Base-by-base conservation (phyloP, 2,113 vertebrate genomes). In the Nipponia nippon region DNA sequence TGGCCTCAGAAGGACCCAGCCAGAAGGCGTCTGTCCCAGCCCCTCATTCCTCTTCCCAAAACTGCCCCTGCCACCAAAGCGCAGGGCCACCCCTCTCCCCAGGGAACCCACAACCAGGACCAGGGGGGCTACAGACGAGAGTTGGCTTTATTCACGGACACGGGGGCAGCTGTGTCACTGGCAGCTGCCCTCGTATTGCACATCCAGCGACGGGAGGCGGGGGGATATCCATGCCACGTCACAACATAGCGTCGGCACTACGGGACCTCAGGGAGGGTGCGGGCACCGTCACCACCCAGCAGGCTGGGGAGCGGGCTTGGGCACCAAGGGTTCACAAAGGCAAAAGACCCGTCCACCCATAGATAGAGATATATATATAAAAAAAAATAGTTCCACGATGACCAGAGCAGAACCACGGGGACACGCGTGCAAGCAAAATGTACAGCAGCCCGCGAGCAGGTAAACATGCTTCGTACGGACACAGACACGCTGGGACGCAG, bases 111-210 rank as follows among this genome's bases (percentile, higher is more conserved):
- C 82, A 91, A 79, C 44, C 94, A 89, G 93, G 66, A 93, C 90
- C 83, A 94, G 52, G 97, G 97, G 97, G 98, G 69, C 95, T 98
- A 98, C 97, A 97, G 98, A 98, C 95, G 97, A 96, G 97, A 98
- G 97, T 97, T 98, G 98, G 97, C 98, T 98, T 98, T 98, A 98
- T 98, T 98, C 97, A 96, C 52, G 96, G 97, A 97, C 96, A 96
- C 96, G 77, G 16, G 95, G 93, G 27, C 96, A 97, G 96, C 96
- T 97, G 97, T 97, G 95, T 97, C 96, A 96, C 96, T 97, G 97
- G 96, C 96, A 97, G 96, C 97, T 95, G 94, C 93, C 95, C 98
- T 95, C 72, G 95, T 92, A 98, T 88, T 97, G 97, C 98, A 97
- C 97, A 98, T 98, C 97, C 97, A 98, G 97, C 94, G 34, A 97